Conservation (phyloP, 2,113 vertebrate genomes). For the Panurus biarmicus region DNA sequence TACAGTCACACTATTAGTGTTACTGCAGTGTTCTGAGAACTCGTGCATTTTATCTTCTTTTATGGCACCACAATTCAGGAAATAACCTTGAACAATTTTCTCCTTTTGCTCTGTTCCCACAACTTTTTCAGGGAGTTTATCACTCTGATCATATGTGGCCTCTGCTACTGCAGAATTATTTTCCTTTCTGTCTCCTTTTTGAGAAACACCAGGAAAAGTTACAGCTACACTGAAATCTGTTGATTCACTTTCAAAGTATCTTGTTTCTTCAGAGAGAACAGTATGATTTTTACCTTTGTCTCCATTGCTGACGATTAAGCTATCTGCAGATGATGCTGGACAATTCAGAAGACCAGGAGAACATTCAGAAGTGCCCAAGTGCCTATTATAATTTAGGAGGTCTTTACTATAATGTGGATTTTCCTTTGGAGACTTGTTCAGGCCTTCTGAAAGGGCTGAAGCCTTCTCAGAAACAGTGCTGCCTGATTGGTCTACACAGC, state of each 20-base stretch:
- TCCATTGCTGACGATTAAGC: not conserved
- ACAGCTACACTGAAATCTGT: not conserved
- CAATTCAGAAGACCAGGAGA: not conserved
- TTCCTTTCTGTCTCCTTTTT: not conserved
- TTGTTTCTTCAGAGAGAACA: not conserved
- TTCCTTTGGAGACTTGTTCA: not conserved
- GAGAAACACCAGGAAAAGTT: not conserved
- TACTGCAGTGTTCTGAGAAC: not conserved
- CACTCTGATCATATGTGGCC: not conserved
- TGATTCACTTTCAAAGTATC: conserved; percentile 19
- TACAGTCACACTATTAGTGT: not conserved
- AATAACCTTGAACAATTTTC: not conserved
- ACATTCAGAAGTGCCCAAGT: not conserved
- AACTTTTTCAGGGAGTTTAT: not conserved
- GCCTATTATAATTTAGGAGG: not conserved
- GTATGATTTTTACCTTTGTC: not conserved
- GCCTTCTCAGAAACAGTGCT: not conserved
- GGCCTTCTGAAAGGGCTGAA: not conserved
- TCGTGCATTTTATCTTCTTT: not conserved
- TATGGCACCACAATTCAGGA: not conserved
- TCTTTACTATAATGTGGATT: not conserved
- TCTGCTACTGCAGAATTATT: not conserved
- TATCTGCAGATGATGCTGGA: not conserved
- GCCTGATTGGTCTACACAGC: not conserved
- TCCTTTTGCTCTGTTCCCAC: not conserved